Percentiles rank a stretch among this genome's conserved stretches.
phyloP scores from a whole-genome alignment of 2,888 invertebrate species.

The Drosophila sordidula region DNA sequence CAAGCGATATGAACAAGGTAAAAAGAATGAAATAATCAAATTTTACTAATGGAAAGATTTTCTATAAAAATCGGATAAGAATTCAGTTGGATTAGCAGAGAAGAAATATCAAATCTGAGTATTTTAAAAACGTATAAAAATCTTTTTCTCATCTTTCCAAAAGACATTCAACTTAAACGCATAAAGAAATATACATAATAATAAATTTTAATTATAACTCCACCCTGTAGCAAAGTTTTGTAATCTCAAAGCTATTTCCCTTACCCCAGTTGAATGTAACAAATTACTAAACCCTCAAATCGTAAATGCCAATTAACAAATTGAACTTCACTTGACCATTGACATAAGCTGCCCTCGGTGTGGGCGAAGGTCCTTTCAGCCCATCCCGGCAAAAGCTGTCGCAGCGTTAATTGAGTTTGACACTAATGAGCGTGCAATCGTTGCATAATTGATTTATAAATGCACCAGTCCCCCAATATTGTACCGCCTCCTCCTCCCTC shows the following conservation, averaged over 20 bases:
- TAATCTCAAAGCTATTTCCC: not conserved
- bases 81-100: no score
- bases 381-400: slow-evolving; percentile 60
- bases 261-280: not conserved
- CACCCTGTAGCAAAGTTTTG: not conserved
- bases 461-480: slow-evolving; percentile 34
- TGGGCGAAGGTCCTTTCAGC: slow-evolving; percentile 3
- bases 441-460: slow-evolving; percentile 81
- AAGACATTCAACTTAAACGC: no score
- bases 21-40: not conserved
- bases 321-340: slow-evolving; percentile 40
- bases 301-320: slow-evolving; percentile 43
- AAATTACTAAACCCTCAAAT: slow-evolving; percentile 7
- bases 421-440: slow-evolving; percentile 81
- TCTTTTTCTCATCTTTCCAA: no score
- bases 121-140: no score
- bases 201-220: not conserved
- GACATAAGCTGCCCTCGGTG: slow-evolving; percentile 19
- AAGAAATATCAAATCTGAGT: no score
- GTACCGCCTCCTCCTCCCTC: not conserved
- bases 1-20: not conserved
- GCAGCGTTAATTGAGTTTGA: slow-evolving; percentile 80
- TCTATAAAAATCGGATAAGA: not conserved
- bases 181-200: not conserved
- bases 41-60: not conserved